A percentile compares a stretch with the other conserved stretches of the same genome.
Evolutionary conservation across 2,888 invertebrate species (phyloP).

Genomic region (Julus scanicus): DNA sequence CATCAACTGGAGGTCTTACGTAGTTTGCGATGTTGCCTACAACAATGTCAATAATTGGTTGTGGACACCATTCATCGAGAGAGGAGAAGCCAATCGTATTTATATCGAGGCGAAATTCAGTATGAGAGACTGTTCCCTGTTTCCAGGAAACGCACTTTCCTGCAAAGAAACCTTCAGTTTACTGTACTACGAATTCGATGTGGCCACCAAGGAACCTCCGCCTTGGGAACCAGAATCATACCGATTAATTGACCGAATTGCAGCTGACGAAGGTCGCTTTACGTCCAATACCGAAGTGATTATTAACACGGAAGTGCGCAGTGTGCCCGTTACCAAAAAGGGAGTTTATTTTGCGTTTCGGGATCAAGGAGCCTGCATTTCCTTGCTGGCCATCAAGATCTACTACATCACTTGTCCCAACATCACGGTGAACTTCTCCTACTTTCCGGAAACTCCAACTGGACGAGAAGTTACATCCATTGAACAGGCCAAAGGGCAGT

Average conservation of each 20-base stretch:
- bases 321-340: slow-evolving; percentile 91
- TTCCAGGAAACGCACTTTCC: slow-evolving; percentile 89
- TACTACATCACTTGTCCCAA: slow-evolving; percentile 97
- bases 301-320: slow-evolving; percentile 92
- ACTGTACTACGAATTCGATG: slow-evolving; percentile 93
- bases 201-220: slow-evolving; percentile 89
- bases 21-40: slow-evolving; percentile 96
- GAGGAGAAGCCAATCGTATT: slow-evolving; percentile 91
- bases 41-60: slow-evolving; percentile 98
- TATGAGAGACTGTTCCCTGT: slow-evolving; percentile 93
- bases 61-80: slow-evolving; percentile 95
- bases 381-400: slow-evolving; percentile 90
- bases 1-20: slow-evolving; percentile 95
- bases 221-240: slow-evolving; percentile 96
- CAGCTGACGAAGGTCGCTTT: slow-evolving; percentile 93
- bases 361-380: slow-evolving; percentile 98
- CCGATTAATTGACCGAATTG: slow-evolving; percentile 91
- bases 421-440: slow-evolving; percentile 90
- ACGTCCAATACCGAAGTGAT: slow-evolving; percentile 89
- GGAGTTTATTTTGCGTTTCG: slow-evolving; percentile 96
- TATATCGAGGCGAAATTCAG: slow-evolving; percentile 98
- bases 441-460: slow-evolving; percentile 92
- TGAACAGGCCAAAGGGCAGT: slow-evolving; percentile 89
- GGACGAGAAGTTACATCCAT: slow-evolving; percentile 90
- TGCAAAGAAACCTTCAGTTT: slow-evolving; percentile 98